Percentiles rank a stretch among this genome's conserved stretches.
phyloP scores from a whole-genome alignment of 2,888 invertebrate genomes.

The Monochamus alternatus region DNA sequence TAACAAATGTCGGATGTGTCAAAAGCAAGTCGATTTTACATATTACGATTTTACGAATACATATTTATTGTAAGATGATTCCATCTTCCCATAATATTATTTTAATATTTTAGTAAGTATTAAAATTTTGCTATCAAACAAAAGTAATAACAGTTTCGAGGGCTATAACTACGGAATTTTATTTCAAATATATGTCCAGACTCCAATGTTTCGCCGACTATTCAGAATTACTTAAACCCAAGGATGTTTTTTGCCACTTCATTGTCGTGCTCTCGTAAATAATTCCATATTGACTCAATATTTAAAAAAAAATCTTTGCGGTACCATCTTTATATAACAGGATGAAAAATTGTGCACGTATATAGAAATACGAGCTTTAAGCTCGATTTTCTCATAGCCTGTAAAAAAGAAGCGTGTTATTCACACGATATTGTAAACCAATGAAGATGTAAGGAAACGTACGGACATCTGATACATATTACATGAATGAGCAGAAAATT shows the following conservation, averaged over 20 bases:
- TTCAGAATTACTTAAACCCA: slow-evolving; percentile 21
- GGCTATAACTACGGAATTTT: too few relatives aligned
- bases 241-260: slow-evolving; percentile 19
- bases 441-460: slow-evolving; percentile 58
- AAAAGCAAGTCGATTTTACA: too few relatives aligned
- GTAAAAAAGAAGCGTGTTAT: slow-evolving; percentile 50
- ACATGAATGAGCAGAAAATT: slow-evolving; percentile 54
- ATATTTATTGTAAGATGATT: too few relatives aligned
- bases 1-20: too few relatives aligned
- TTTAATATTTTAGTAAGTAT: too few relatives aligned
- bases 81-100: too few relatives aligned
- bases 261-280: slow-evolving; percentile 10
- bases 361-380: slow-evolving; percentile 50
- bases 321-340: slow-evolving; percentile 41
- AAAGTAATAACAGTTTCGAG: too few relatives aligned
- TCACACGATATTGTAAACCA: slow-evolving; percentile 50
- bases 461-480: slow-evolving; percentile 58
- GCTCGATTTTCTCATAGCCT: slow-evolving; percentile 48
- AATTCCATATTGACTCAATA: slow-evolving; percentile 24
- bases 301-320: slow-evolving; percentile 41
- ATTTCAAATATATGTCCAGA: neutral
- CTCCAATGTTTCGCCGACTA: slow-evolving; percentile 22
- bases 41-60: too few relatives aligned
- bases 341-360: slow-evolving; percentile 51
- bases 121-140: too few relatives aligned